Base-by-base conservation (phyloP, 2,797 vertebrate genomes). In the Percopsis omiscomaycus region DNA sequence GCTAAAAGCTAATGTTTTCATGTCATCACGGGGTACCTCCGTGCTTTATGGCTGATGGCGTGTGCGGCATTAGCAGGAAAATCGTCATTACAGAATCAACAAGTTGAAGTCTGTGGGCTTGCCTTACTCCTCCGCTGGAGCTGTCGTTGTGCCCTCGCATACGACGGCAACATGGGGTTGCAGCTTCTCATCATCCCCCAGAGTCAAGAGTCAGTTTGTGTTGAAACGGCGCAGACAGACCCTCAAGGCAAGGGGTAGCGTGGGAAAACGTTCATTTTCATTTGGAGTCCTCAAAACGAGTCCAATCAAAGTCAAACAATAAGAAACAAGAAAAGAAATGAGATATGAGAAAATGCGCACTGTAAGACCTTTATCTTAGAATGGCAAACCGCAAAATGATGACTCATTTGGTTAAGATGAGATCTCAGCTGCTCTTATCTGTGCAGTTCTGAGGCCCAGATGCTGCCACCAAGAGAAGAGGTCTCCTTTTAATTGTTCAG, bases 291-390 rank as follows among this genome's bases (percentile, higher is more conserved):
- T 79, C 73, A 71, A 58, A 42, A 60, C 65, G 75, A 78, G 66
- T 76, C 70, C 78, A 86, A 83, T 86, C 68, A 78, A 84, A 77
- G 49, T 67, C 72, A 68, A 71, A 86, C 82, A 88, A 89, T 59
- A 77, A 76, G 48, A 85, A 45, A 69, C 64, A 73, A 72, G 69
- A 84, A 83, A 85, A 87, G 68, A 85, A 89, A 85, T 82, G 68
- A 80, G 67, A 78, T 72, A 88, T 81, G 49, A 77, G 77, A 75
- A 88, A 74, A 91, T 90, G 77, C 89, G 90, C 90, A 92, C 76
- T 83, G 69, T 86, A 86, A 75, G 80, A 89, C 67, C 75, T 86
- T 87, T 85, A 87, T 89, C 84, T 58, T 71, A 50, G 61, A 79
- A 81, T 78, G 82, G 81, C 84, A 84, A 86, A 80, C 49, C 57